A percentile compares a stretch with the other conserved stretches of the same genome.
phyloP scores from a whole-genome alignment of 2,113 vertebrate genomes.

The Raja brachyura region DNA sequence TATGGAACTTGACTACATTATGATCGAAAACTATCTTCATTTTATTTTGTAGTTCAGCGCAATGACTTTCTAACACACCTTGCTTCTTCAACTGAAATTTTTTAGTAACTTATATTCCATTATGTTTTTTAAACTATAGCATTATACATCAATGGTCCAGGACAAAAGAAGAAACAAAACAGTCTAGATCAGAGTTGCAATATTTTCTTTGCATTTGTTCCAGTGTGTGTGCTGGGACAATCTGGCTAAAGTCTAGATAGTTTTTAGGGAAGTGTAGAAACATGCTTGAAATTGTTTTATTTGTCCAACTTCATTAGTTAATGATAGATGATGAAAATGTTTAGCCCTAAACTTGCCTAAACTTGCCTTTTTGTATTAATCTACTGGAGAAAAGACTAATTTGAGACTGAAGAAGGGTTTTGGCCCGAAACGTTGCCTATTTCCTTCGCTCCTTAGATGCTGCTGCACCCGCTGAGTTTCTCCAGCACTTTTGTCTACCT shows the following conservation, averaged over 20 bases:
- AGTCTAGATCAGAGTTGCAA: not conserved
- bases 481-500: too few species aligned
- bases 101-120: not conserved
- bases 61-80: not conserved
- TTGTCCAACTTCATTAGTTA: not conserved
- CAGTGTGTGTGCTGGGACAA: not conserved
- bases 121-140: not conserved
- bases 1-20: not conserved
- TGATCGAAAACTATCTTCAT: not conserved
- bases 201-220: not conserved
- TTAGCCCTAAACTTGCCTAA: too few species aligned
- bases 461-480: too few species aligned
- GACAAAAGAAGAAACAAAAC: not conserved
- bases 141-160: not conserved
- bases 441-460: too few species aligned
- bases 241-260: not conserved
- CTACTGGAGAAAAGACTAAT: too few species aligned
- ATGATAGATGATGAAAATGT: not conserved
- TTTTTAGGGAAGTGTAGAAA: not conserved
- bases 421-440: too few species aligned
- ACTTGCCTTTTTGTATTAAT: too few species aligned
- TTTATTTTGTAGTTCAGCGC: not conserved
- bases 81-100: not conserved
- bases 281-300: not conserved
- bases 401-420: too few species aligned